phyloP scores from a whole-genome alignment of 1,140 invertebrate genomes.

The Trachymyrmex cornetzi region DNA sequence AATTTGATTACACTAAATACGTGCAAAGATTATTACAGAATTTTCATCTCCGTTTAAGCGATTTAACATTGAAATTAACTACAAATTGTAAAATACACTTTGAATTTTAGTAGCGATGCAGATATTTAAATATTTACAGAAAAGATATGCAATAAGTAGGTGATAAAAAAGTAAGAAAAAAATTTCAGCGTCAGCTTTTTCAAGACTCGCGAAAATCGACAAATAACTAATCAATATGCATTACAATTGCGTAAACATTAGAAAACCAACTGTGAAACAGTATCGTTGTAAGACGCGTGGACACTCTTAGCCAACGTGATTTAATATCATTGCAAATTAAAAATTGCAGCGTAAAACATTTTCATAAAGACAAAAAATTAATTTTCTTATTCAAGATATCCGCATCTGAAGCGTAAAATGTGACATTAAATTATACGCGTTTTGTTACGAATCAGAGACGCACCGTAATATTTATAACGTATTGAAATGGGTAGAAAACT shows the following conservation, averaged over 20 bases:
- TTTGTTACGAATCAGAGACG: no score
- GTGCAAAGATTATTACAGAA: background rate
- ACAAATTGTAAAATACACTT: background rate
- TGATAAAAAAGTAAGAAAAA: background rate
- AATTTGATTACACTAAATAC: background rate
- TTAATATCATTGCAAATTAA: background rate
- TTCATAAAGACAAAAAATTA: background rate
- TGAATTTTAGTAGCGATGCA: background rate
- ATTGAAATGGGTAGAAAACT: no score
- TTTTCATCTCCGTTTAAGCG: background rate
- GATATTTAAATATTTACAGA: background rate
- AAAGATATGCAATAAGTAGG: background rate
- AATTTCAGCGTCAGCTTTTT: background rate
- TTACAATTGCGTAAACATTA: slow-evolving; percentile 22
- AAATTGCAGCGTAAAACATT: background rate
- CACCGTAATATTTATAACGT: no score
- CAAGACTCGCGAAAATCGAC: background rate
- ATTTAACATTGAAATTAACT: background rate
- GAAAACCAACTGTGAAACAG: background rate
- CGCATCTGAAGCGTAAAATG: no score
- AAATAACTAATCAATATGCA: background rate
- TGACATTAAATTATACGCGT: no score
- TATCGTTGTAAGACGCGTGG: background rate
- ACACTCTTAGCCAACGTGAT: background rate
- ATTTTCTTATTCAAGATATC: background rate